Percentiles rank a stretch among this genome's conserved stretches.
Evolutionary conservation across 2,113 vertebrate genomes (phyloP).

Genomic region (Diadophis punctatus): DNA sequence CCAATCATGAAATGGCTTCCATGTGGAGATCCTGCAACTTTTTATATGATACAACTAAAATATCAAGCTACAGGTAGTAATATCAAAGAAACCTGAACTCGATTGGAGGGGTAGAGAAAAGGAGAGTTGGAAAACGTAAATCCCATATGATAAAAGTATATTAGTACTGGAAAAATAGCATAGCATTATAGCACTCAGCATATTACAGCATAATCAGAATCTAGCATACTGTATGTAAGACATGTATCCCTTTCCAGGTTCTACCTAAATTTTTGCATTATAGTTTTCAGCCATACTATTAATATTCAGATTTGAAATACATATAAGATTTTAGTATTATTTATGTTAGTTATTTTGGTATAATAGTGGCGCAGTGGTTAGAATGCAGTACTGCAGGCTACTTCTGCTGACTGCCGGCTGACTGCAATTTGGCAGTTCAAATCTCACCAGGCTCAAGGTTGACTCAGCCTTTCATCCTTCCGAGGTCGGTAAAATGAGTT

Average conservation of each 20-base stretch:
- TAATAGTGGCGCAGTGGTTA: too few species aligned
- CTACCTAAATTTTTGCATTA: neutral
- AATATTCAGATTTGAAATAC: neutral
- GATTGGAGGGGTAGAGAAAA: neutral
- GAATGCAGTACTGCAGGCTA: too few species aligned
- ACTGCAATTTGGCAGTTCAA: too few species aligned
- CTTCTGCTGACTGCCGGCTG: too few species aligned
- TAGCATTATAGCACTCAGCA: neutral
- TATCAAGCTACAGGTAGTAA: neutral
- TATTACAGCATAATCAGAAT: neutral
- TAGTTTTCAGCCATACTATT: neutral
- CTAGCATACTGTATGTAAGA: neutral
- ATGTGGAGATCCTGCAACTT: neutral
- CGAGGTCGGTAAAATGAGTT: too few species aligned
- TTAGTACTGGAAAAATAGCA: neutral
- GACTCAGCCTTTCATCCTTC: too few species aligned
- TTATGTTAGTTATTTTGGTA: neutral
- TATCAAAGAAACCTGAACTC: neutral
- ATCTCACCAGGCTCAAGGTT: too few species aligned
- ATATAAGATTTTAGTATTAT: neutral
- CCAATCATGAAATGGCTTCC: neutral
- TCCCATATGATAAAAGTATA: neutral
- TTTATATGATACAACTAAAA: neutral
- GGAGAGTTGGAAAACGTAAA: neutral
- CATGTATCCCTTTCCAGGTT: neutral